phyloP scores from a whole-genome alignment of 2,113 vertebrate genomes.

The Nesoenas mayeri region DNA sequence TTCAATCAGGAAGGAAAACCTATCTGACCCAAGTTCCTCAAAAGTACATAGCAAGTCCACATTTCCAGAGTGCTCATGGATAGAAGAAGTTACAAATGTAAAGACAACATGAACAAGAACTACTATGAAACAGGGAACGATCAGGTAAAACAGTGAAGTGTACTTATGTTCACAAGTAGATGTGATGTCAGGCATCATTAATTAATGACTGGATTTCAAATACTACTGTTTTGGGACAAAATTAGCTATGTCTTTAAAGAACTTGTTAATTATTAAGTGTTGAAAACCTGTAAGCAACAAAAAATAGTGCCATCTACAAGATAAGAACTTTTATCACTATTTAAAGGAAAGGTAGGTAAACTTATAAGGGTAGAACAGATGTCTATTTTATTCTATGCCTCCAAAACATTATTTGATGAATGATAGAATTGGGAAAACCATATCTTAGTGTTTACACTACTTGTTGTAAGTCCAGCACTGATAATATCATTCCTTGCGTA shows the following conservation, averaged over 20 bases:
- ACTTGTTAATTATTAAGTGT: not conserved
- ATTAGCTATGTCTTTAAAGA: not conserved
- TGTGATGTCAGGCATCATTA: fast-evolving
- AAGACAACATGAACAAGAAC: not conserved
- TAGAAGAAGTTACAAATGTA: not conserved
- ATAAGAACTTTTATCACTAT: not conserved
- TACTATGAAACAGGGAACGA: not conserved
- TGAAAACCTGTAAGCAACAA: not conserved
- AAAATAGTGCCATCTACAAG: not conserved
- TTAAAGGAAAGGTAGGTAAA: not conserved
- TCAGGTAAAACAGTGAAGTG: not conserved
- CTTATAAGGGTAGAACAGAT: not conserved
- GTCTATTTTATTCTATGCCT: not conserved
- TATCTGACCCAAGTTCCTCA: not conserved
- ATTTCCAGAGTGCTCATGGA: not conserved
- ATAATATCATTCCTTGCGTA: not conserved
- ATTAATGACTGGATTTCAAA: not conserved
- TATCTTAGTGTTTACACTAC: not conserved
- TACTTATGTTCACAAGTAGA: not conserved
- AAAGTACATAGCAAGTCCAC: not conserved
- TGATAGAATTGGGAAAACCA: not conserved
- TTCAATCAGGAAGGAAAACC: not conserved
- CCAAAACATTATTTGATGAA: not conserved
- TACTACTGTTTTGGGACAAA: not conserved
- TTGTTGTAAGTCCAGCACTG: not conserved